These are phyloP conservation scores for Leucosticte australis DNA, from an alignment of 2,113 vertebrate genomes.

Conservation along the genomic window DNA sequence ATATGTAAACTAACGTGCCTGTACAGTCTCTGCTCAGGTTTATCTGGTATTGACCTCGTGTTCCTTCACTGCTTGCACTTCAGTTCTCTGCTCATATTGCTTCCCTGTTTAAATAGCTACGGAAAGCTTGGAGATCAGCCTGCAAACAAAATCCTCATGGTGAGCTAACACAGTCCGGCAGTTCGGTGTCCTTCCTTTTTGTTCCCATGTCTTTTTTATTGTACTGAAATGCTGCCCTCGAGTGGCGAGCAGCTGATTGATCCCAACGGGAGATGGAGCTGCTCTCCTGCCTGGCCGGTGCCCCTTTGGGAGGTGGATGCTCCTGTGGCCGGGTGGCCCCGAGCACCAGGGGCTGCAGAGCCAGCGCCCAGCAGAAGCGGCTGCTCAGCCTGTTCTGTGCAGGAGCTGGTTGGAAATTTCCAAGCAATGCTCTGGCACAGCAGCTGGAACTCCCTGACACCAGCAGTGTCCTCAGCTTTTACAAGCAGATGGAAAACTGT, in stretches of 20 bases:
- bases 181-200: not conserved
- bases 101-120: not conserved
- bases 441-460: not conserved
- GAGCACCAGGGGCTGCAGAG: fast-evolving
- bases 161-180: not conserved
- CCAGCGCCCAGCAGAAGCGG: not conserved
- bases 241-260: not conserved
- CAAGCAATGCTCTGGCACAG: not conserved
- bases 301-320: fast-evolving
- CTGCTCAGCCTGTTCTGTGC: not conserved
- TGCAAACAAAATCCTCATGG: not conserved
- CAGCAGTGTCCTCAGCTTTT: not conserved
- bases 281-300: not conserved
- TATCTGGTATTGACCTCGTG: not conserved
- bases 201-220: not conserved
- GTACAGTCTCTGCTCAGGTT: not conserved
- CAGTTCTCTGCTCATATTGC: not conserved
- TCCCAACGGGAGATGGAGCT: fast-evolving
- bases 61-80: not conserved
- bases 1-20: not conserved
- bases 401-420: fast-evolving
- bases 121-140: not conserved
- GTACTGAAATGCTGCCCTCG: conserved; percentile 44
- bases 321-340: not conserved
- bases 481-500: not conserved